These are phyloP conservation scores for Clitarchus hookeri DNA, from an alignment of 2,888 invertebrate species.

Conservation along the genomic window DNA sequence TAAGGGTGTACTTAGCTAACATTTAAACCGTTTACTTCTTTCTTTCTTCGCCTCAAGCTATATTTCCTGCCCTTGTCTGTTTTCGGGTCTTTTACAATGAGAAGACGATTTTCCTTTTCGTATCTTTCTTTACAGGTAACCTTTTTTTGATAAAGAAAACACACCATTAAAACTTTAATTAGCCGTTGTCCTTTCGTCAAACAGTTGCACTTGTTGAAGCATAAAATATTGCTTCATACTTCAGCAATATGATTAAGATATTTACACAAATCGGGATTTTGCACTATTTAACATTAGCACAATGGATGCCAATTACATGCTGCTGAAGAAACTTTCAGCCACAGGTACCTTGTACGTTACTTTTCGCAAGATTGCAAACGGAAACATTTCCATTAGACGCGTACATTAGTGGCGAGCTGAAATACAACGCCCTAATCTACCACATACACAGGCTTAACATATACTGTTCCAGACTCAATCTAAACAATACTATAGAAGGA, in stretches of 20 bases:
- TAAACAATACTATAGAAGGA: too few relatives aligned
- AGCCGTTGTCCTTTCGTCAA: not conserved
- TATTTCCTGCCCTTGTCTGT: not conserved
- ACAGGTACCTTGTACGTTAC: too few relatives aligned
- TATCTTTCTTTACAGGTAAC: constrained; percentile 5
- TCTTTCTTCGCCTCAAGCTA: constrained; percentile 3
- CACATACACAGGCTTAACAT: too few relatives aligned
- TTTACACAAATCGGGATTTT: not conserved
- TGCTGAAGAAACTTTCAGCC: too few relatives aligned
- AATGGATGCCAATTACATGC: too few relatives aligned
- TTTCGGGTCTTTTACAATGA: not conserved
- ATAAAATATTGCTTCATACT: not conserved
- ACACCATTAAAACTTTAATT: constrained; percentile 9
- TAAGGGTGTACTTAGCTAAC: constrained; percentile 23
- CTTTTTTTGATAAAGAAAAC: not conserved
- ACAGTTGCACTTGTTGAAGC: not conserved
- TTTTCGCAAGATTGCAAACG: too few relatives aligned
- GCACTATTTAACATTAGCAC: not conserved
- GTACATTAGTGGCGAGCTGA: too few relatives aligned
- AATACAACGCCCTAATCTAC: too few relatives aligned
- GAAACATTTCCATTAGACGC: too few relatives aligned
- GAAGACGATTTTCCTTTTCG: constrained; percentile 11
- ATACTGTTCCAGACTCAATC: too few relatives aligned
- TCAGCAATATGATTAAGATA: not conserved
- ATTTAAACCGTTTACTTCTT: constrained; percentile 14